Base-by-base conservation (phyloP, 2,113 vertebrate species). In the Hucho hucho region DNA sequence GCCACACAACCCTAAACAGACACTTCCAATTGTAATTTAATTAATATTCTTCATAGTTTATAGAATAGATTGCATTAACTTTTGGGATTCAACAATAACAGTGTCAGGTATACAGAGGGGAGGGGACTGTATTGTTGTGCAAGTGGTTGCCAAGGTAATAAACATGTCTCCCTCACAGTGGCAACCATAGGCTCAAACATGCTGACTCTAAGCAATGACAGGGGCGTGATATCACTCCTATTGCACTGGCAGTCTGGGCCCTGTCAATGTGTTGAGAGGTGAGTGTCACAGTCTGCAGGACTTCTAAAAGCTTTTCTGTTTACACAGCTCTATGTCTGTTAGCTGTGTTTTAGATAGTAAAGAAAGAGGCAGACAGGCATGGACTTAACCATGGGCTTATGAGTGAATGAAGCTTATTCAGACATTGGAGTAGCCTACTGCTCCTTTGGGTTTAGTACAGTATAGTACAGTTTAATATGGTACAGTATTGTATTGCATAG, bases 271-370 rank as follows among this genome's bases (percentile, higher is more conserved):
- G 28, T 26, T 64, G 16, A 66, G 6, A 66, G 64, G 64, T 16
- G 13, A 28, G 64, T 29, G 65, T 67, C 65, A 43, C 37, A 20
- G 6, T 18, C 14, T n/a, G 16, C 18, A 22, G 18, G 20, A n/a
- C 65, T 37, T 37, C 65, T 67, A 67, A 37, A 67, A 67, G 65
- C 65, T 32, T n/a, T 32, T 26, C 16, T 32, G 64, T 67, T 67
- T 20, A 43, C 65, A 67, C 65, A n/a, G 65, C 28, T n/a, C 29
- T 20, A 16, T 20, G 12, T 32, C 6, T 29, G 28, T 18, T 32
- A 67, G 16, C 64, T 7, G 64, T 37, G 28, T 67, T 5, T 37
- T 7, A 32, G 29, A 67, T 20, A n/a, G 29, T 11, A n/a, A 67
- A 9, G 65, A 37, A 43, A 43, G 2, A 43, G 37, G 9, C 16